These are phyloP conservation scores for Cochlearius cochlearius DNA, from an alignment of 2,113 vertebrate species.

Conservation along the genomic window DNA sequence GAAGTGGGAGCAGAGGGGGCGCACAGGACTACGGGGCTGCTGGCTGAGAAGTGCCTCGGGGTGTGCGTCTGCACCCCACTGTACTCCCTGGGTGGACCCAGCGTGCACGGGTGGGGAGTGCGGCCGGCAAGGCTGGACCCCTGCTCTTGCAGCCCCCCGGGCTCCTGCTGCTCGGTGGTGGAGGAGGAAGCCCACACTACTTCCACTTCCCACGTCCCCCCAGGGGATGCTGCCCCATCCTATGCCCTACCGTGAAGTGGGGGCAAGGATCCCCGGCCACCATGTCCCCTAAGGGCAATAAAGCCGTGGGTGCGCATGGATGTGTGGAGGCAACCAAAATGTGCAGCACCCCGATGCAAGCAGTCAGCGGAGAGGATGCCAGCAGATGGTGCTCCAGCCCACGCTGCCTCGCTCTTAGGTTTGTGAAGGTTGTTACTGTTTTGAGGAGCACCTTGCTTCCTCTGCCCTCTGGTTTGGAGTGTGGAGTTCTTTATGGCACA, in stretches of 20 bases:
- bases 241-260: fast-evolving
- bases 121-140: not conserved
- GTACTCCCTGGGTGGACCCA: fast-evolving
- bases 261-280: not conserved
- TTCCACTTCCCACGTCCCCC: not conserved
- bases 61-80: fast-evolving
- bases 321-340: not conserved
- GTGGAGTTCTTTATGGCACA: not conserved
- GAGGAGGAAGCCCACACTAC: not conserved
- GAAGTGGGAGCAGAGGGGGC: fast-evolving
- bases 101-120: fast-evolving
- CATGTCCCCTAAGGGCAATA: fast-evolving
- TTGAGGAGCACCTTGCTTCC: not conserved
- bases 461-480: not conserved
- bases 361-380: not conserved
- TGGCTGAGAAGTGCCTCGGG: not conserved
- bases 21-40: fast-evolving
- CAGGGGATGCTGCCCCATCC: fast-evolving
- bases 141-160: not conserved
- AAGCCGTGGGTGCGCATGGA: not conserved
- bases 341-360: fast-evolving
- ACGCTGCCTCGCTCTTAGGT: not conserved
- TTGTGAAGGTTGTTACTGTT: not conserved
- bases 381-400: slow-evolving; percentile 53
- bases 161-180: not conserved